Conservation (phyloP, 35 echinoderm and acorn worm genomes). For the Chiridota heheva region DNA sequence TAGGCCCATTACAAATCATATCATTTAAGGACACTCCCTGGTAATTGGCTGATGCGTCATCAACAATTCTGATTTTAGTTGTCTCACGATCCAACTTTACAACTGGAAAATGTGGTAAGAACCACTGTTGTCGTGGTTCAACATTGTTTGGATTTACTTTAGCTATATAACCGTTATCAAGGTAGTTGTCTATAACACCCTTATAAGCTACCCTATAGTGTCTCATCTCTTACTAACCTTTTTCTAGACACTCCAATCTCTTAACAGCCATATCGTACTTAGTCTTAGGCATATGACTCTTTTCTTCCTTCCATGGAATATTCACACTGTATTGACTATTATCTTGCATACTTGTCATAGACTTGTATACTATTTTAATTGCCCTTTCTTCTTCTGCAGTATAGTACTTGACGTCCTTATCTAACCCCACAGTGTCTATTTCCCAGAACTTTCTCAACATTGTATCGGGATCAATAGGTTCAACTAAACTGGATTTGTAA, state of each 20-base stretch:
- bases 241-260: neutral
- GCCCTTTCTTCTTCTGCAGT: conserved; percentile 17
- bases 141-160: conserved; percentile 13
- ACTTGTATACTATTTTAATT: conserved; percentile 7
- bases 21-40: conserved; percentile 49
- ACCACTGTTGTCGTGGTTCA: conserved; percentile 2
- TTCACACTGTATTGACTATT: neutral
- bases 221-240: conserved; percentile 14
- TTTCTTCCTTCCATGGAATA: conserved; percentile 40
- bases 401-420: neutral
- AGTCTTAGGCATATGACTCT: neutral
- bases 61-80: conserved; percentile 39
- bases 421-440: conserved; percentile 18
- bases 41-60: conserved; percentile 29
- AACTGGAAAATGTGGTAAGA: conserved; percentile 50
- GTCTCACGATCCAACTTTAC: conserved; percentile 34
- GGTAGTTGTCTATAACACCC: neutral
- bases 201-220: conserved; percentile 5
- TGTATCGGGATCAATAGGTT: neutral
- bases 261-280: conserved; percentile 14
- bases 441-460: conserved; percentile 37
- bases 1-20: conserved; percentile 40
- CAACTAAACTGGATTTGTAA: neutral
- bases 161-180: conserved; percentile 38
- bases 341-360: neutral